phyloP scores from a whole-genome alignment of 2,888 invertebrate species.

The Dusona sp. region DNA sequence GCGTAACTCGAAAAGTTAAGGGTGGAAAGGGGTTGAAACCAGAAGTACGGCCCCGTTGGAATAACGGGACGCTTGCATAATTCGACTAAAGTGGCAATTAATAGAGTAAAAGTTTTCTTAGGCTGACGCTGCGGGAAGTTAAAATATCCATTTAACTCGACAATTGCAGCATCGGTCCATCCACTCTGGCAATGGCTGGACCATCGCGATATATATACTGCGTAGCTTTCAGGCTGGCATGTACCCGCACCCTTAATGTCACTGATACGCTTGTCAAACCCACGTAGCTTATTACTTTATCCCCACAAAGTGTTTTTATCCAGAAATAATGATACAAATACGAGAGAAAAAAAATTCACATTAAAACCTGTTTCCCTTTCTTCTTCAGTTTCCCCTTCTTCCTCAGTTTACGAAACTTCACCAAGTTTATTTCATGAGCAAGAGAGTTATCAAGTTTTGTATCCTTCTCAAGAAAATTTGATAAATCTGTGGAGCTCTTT shows the following conservation, averaged over 20 bases:
- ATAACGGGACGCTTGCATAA: constrained; percentile 69
- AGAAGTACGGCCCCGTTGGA: constrained; percentile 50
- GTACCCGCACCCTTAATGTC: constrained; percentile 18
- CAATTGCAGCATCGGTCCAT: constrained; percentile 68
- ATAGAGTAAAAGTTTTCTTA: constrained; percentile 69
- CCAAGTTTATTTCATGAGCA: neutral
- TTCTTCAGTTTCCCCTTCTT: neutral
- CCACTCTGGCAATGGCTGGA: constrained; percentile 56
- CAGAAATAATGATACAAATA: constrained; percentile 3
- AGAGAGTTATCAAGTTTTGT: neutral
- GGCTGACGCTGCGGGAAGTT: constrained; percentile 69
- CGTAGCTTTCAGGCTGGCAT: constrained; percentile 16
- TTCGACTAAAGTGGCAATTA: constrained; percentile 70
- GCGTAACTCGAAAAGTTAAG: constrained; percentile 65
- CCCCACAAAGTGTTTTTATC: neutral
- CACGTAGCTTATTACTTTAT: constrained; percentile 15
- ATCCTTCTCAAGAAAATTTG: neutral
- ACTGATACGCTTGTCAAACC: constrained; percentile 44
- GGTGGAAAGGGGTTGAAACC: constrained; percentile 44
- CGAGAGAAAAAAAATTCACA: neutral
- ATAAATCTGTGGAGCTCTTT: neutral
- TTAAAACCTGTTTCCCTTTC: neutral
- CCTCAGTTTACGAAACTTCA: neutral
- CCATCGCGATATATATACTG: constrained; percentile 35
- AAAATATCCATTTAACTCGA: constrained; percentile 70